Evolutionary conservation across 1,140 invertebrate species (phyloP).

Genomic region (Camponotus vicinus): DNA sequence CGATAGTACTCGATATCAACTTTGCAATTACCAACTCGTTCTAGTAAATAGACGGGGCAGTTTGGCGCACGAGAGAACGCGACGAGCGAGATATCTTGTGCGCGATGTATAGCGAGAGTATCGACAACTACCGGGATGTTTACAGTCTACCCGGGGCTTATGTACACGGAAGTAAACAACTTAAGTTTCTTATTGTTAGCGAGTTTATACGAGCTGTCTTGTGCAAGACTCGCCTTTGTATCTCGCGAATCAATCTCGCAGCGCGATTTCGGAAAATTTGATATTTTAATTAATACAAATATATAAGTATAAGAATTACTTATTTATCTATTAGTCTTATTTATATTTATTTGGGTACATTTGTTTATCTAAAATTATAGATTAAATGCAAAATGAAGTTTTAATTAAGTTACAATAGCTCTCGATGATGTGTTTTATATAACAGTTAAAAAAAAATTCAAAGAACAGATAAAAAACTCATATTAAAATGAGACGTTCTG

Average conservation of each 20-base stretch:
- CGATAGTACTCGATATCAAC: conserved; percentile 53
- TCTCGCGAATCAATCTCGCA: background rate
- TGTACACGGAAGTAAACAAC: background rate
- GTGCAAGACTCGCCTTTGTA: background rate
- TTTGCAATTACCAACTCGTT: conserved; percentile 25
- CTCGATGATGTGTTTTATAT: background rate
- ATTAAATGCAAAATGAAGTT: background rate
- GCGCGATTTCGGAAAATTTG: background rate
- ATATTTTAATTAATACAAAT: background rate
- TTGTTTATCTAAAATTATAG: background rate
- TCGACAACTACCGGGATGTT: conserved; percentile 34
- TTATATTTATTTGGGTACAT: too few species aligned
- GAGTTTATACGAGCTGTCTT: background rate
- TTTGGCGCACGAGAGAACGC: conserved; percentile 5
- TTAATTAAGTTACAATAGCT: background rate
- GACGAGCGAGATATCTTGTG: background rate
- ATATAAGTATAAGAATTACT: background rate
- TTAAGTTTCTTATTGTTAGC: background rate
- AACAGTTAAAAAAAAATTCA: background rate
- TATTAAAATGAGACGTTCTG: background rate
- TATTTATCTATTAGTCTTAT: background rate
- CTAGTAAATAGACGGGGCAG: conserved; percentile 27
- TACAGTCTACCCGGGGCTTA: conserved; percentile 1
- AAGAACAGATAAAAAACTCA: conserved; percentile 2
- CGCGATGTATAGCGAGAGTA: conserved; percentile 5